Conservation (phyloP, 2,113 vertebrate genomes). For the Sebastes fasciatus region DNA sequence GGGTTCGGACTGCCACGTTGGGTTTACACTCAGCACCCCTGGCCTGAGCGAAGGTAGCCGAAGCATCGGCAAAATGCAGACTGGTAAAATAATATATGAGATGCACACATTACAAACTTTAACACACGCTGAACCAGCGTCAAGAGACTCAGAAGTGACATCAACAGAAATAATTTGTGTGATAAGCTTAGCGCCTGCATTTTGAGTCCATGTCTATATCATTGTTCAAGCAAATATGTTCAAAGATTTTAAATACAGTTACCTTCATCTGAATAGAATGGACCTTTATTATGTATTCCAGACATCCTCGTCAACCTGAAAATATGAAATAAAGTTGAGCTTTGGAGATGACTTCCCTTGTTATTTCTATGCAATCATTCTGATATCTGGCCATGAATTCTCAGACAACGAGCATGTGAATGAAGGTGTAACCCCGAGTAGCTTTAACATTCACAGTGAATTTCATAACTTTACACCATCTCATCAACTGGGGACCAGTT, state of each 20-base stretch:
- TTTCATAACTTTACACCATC: conserved; percentile 38
- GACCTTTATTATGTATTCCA: neutral
- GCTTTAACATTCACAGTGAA: conserved; percentile 23
- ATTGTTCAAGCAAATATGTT: neutral
- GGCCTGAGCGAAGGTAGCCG: conserved; percentile 13
- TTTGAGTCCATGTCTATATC: neutral
- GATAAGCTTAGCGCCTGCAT: neutral
- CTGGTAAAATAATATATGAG: neutral
- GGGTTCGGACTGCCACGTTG: conserved; percentile 29
- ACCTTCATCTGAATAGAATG: neutral
- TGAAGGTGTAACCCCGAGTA: conserved; percentile 5
- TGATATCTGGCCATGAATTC: neutral
- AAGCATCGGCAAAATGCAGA: neutral
- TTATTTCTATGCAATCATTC: neutral
- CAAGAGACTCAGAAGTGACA: neutral
- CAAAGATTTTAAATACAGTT: neutral
- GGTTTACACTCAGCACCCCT: conserved; percentile 10
- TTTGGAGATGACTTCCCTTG: neutral
- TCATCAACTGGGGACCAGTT: conserved; percentile 30
- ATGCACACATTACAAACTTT: neutral
- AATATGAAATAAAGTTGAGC: neutral
- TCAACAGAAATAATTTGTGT: neutral
- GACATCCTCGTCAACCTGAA: neutral
- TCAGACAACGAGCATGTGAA: neutral
- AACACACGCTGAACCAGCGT: neutral